Conservation (phyloP, 2,113 vertebrate species). For the Oryzias celebensis region DNA sequence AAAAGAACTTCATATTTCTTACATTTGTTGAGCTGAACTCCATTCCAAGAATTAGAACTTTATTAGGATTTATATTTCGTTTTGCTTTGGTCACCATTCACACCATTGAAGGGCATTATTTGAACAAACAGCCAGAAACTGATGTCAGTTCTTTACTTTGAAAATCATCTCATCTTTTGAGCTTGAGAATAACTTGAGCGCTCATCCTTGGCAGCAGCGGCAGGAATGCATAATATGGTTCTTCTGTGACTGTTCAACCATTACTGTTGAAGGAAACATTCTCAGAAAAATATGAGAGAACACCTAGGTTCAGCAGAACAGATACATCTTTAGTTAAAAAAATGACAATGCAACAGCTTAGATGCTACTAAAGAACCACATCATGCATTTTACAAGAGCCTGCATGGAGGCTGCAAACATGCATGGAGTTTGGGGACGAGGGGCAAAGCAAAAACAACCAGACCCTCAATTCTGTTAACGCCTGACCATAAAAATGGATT, state of each 20-base stretch:
- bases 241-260: conserved; percentile 4
- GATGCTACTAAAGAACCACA: conserved; percentile 34
- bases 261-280: neutral
- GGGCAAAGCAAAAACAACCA: too few species aligned
- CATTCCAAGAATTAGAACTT: conserved; percentile 65
- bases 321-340: neutral
- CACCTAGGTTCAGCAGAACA: conserved; percentile 13
- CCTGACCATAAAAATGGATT: too few species aligned
- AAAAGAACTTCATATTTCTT: too few species aligned
- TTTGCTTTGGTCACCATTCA: conserved; percentile 69
- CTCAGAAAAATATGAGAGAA: neutral
- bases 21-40: conserved; percentile 9
- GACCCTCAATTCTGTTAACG: too few species aligned
- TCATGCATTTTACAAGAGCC: conserved; percentile 11
- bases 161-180: neutral
- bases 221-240: conserved; percentile 37
- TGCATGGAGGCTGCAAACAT: conserved; percentile 11
- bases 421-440: too few species aligned
- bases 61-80: conserved; percentile 63
- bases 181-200: conserved; percentile 1
- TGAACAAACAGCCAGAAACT: conserved; percentile 28
- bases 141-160: neutral
- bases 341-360: neutral
- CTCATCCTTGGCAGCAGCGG: conserved; percentile 17
- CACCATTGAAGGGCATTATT: conserved; percentile 32